phyloP scores from a whole-genome alignment of 2,797 vertebrate species.

The Acipenser oxyrinchus region DNA sequence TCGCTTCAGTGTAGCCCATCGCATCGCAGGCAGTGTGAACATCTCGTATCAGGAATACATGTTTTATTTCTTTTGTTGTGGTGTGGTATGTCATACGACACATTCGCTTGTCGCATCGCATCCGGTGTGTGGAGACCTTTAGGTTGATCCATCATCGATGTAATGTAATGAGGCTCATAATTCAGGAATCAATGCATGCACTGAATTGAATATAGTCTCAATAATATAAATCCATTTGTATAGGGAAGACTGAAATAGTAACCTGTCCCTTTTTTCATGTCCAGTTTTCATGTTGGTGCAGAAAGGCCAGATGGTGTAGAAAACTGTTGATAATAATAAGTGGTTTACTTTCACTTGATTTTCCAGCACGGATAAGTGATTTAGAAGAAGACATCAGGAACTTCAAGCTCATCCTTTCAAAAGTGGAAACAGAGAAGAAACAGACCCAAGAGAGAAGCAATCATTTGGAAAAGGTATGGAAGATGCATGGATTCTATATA shows the following conservation, averaged over 20 bases:
- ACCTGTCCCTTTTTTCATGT: no score
- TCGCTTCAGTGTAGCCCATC: no score
- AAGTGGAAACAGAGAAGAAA: slow-evolving; percentile 83
- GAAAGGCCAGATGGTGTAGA: no score
- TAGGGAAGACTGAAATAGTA: no score
- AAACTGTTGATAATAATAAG: no score
- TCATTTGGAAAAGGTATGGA: slow-evolving; percentile 83
- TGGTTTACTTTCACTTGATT: not conserved
- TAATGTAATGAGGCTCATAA: not conserved
- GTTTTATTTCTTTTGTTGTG: no score
- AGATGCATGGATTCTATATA: no score
- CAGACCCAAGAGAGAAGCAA: slow-evolving; percentile 87
- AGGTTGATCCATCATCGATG: not conserved
- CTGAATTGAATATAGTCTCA: not conserved
- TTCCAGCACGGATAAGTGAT: slow-evolving; percentile 71
- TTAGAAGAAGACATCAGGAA: slow-evolving; percentile 90
- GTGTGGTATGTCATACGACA: no score
- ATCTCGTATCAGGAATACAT: no score
- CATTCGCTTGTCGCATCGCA: no score
- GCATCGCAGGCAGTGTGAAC: no score
- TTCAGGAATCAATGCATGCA: not conserved
- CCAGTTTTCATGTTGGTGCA: no score
- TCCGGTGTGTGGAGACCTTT: not conserved
- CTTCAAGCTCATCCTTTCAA: slow-evolving; percentile 78
- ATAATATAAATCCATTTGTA: not conserved